phyloP scores from a whole-genome alignment of 2,888 invertebrate genomes.

The Eilema sororculum region DNA sequence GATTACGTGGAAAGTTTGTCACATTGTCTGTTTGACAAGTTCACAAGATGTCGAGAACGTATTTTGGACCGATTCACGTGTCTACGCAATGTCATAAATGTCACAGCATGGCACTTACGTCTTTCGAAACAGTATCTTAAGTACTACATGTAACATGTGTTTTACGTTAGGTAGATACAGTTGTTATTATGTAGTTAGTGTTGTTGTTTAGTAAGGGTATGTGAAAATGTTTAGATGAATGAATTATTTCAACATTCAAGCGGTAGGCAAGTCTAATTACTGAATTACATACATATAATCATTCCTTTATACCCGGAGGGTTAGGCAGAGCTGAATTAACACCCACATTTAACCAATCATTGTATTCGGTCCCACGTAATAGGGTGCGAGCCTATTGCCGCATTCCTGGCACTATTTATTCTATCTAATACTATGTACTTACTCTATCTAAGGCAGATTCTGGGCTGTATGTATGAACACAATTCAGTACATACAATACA shows the following conservation, averaged over 20 bases:
- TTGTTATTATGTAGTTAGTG: neutral
- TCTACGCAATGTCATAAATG: constrained; percentile 63
- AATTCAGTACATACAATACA: too few species aligned
- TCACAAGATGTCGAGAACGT: constrained; percentile 59
- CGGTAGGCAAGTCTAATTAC: neutral
- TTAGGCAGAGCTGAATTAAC: too few species aligned
- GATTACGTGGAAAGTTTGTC: constrained; percentile 58
- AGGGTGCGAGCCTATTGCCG: too few species aligned
- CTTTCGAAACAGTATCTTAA: constrained; percentile 31
- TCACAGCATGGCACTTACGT: constrained; percentile 44
- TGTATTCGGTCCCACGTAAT: too few species aligned
- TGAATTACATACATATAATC: too few species aligned
- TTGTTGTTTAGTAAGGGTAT: neutral
- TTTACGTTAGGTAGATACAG: constrained; percentile 34
- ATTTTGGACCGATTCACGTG: constrained; percentile 70
- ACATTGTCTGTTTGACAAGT: constrained; percentile 69
- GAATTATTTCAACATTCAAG: neutral
- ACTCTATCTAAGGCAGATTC: too few species aligned
- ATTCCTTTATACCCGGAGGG: too few species aligned
- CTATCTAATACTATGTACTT: too few species aligned
- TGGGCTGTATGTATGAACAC: too few species aligned
- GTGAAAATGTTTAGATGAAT: neutral
- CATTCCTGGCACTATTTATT: too few species aligned
- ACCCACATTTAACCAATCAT: too few species aligned
- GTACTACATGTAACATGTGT: constrained; percentile 31